Evolutionary conservation across 1,140 invertebrate genomes (phyloP).

Genomic region (Tetramorium simillimum): DNA sequence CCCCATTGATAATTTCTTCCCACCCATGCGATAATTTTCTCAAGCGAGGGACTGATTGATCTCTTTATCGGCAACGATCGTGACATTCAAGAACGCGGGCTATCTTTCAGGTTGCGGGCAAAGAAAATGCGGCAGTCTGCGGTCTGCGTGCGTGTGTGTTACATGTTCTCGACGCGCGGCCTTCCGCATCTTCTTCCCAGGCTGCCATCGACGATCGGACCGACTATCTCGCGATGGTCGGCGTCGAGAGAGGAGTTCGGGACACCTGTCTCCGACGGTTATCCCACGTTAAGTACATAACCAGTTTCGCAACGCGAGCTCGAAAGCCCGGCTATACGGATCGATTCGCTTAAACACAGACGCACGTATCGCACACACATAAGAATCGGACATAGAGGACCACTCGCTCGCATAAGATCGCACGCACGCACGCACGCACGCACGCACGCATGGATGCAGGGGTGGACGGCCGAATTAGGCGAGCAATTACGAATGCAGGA

Average conservation of each 20-base stretch:
- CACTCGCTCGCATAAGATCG: slow-evolving; percentile 43
- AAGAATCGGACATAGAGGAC: slow-evolving; percentile 12
- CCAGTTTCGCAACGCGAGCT: slow-evolving; percentile 67
- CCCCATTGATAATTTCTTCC: neutral
- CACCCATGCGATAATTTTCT: neutral
- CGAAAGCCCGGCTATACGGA: slow-evolving; percentile 55
- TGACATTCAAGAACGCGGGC: slow-evolving; percentile 28
- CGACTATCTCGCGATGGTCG: slow-evolving; percentile 27
- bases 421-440: neutral
- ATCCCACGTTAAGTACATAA: slow-evolving; percentile 73
- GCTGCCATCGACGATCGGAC: slow-evolving; percentile 29
- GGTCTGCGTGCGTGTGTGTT: slow-evolving; percentile 11
- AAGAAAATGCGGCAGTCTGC: slow-evolving; percentile 20
- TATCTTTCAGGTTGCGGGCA: neutral
- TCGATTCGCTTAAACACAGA: slow-evolving; percentile 22
- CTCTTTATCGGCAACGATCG: slow-evolving; percentile 48
- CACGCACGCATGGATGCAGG: neutral
- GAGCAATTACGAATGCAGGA: slow-evolving; percentile 24
- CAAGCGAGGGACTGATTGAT: slow-evolving; percentile 30
- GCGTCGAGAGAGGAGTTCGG: slow-evolving; percentile 57
- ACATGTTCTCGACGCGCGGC: slow-evolving; percentile 4
- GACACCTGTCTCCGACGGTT: slow-evolving; percentile 70
- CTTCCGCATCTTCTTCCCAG: slow-evolving; percentile 61
- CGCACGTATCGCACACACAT: neutral
- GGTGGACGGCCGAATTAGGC: slow-evolving; percentile 40